Conservation (phyloP, 2,113 vertebrate genomes). For the Epinephelus lanceolatus region DNA sequence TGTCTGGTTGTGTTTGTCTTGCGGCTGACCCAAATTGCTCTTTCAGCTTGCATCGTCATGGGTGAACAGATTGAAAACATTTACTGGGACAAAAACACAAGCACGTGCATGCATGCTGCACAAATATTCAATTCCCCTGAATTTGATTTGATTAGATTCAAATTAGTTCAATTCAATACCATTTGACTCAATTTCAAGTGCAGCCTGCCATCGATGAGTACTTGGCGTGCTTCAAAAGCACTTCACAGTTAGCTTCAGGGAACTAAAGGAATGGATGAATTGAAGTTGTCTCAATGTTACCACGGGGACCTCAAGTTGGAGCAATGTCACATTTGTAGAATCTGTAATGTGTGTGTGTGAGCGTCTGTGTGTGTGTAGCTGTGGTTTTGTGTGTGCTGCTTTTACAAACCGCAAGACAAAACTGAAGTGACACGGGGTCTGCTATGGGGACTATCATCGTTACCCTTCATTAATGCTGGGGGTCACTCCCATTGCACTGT, state of each 20-base stretch:
- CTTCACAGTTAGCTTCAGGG: constrained; percentile 16
- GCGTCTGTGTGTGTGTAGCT: neutral
- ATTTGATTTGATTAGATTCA: constrained; percentile 36
- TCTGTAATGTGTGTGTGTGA: constrained; percentile 23
- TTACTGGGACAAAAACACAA: constrained; percentile 3
- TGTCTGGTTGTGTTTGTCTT: constrained; percentile 50
- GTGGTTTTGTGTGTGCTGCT: constrained; percentile 20
- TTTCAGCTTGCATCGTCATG: constrained; percentile 16
- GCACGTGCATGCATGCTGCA: neutral
- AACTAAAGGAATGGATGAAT: constrained; percentile 37
- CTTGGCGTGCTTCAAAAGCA: constrained; percentile 13
- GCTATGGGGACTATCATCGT: constrained; percentile 50
- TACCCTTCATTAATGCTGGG: constrained; percentile 63
- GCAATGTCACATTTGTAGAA: constrained; percentile 50
- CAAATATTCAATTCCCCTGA: constrained; percentile 37
- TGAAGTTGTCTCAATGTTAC: constrained; percentile 23
- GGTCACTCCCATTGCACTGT: constrained; percentile 49
- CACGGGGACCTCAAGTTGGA: constrained; percentile 36
- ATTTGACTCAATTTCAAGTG: constrained; percentile 14
- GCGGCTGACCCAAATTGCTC: constrained; percentile 21
- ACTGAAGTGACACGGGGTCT: constrained; percentile 20
- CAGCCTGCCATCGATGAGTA: constrained; percentile 2
- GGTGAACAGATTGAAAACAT: constrained; percentile 9
- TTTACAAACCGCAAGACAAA: constrained; percentile 9
- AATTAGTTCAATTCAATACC: constrained; percentile 26